Conservation (phyloP, 2,113 vertebrate genomes). For the Anoura caudifer region DNA sequence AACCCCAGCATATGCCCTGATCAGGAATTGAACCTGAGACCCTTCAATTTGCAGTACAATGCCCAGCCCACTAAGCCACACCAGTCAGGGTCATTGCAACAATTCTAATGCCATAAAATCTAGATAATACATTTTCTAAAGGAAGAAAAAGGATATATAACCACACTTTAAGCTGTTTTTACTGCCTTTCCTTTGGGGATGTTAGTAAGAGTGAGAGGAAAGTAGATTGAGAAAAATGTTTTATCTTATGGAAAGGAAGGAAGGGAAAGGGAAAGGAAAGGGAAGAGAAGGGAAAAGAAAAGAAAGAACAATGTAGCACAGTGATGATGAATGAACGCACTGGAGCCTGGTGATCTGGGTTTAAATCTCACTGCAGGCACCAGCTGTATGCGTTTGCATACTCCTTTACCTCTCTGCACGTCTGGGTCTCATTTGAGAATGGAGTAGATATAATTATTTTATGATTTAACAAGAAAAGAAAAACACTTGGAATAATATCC, state of each 20-base stretch:
- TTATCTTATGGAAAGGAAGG: not conserved
- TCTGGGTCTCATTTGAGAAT: not conserved
- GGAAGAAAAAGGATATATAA: not conserved
- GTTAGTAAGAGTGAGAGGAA: not conserved
- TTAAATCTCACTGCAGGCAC: not conserved
- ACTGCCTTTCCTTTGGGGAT: not conserved
- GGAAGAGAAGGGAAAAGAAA: no score
- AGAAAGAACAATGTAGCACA: not conserved
- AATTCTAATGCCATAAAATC: not conserved
- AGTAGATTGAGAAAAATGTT: not conserved
- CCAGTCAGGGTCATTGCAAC: not conserved
- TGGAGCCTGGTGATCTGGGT: not conserved
- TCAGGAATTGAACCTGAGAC: no score
- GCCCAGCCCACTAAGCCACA: no score
- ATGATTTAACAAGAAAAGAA: not conserved
- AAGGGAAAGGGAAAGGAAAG: not conserved
- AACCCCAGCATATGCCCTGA: no score
- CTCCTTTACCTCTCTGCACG: not conserved
- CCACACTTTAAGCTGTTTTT: not conserved
- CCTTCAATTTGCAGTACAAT: no score
- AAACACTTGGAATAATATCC: not conserved
- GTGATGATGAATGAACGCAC: not conserved
- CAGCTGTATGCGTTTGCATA: rapidly evolving
- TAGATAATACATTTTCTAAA: not conserved
- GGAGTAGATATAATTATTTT: not conserved